These are phyloP conservation scores for Drosophila pectinifera DNA, from an alignment of 1,140 invertebrate species.

Conservation along the genomic window DNA sequence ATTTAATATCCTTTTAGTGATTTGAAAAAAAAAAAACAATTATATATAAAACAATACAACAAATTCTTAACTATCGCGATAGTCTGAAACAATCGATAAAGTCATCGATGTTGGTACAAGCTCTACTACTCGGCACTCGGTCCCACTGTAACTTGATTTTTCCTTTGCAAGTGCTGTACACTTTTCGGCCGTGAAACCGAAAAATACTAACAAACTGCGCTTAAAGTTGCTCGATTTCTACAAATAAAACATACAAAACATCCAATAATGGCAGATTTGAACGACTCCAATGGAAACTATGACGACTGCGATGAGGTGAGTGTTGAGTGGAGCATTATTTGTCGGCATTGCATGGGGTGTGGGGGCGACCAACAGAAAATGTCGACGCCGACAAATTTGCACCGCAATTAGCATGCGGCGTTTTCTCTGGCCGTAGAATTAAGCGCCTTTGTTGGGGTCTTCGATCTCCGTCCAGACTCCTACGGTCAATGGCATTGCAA, in stretches of 20 bases:
- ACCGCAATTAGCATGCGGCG: constrained; percentile 11
- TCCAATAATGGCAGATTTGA: constrained; percentile 63
- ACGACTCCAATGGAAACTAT: constrained; percentile 78
- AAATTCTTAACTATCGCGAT: neutral
- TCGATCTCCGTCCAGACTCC: constrained; percentile 1
- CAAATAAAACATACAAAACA: constrained; percentile 1
- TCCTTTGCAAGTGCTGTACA: constrained; percentile 41
- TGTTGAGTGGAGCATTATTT: constrained; percentile 1
- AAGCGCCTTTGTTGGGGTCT: neutral
- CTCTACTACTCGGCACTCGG: neutral
- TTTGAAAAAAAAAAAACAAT: no score
- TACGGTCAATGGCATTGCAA: constrained; percentile 27
- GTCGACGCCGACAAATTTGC: constrained; percentile 44
- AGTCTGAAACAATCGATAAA: neutral
- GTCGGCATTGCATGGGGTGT: neutral
- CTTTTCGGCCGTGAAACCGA: constrained; percentile 14
- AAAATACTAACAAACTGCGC: constrained; percentile 6
- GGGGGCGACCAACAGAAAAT: constrained; percentile 12
- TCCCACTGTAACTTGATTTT: constrained; percentile 6
- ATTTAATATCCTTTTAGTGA: no score
- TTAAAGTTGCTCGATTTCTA: constrained; percentile 14
- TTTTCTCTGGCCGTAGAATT: neutral
- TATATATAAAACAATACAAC: no score
- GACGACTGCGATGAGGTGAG: constrained; percentile 81
- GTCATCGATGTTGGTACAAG: neutral